Base-by-base conservation (phyloP, 2,797 vertebrate genomes). In the Acanthurus tractus region DNA sequence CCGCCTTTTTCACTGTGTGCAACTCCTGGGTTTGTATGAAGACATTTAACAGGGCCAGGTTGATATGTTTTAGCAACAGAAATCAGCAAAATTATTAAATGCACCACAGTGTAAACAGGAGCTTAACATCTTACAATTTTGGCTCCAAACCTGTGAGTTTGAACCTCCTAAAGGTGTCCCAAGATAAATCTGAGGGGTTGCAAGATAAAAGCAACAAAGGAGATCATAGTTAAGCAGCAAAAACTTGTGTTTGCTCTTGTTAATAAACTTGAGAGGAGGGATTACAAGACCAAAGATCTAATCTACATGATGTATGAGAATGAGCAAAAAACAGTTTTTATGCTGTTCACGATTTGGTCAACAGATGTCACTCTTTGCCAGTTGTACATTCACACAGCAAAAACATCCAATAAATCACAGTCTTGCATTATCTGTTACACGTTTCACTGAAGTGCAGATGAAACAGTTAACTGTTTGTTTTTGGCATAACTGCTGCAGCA, bases 301-400 rank as follows among this genome's bases (percentile, higher is more conserved):
- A 34, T 34, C 29, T 34, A 34, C 29, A 34, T 34, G 29, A 34
- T 34, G 29, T 34, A 34, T 34, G 29, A 34, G 29, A 34, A 34
- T 7, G 29, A 34, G 29, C 29, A 34, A 34, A 34, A 34, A 34
- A 34, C 29, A 34, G 29, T 34, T 34, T 34, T 34, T 6, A 34
- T 34, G 29, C 15, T 45, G 10, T 67, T 56, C n/a, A 57, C 29
- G 4, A 2, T 74, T 58, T 46, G 29, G 55, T 23, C 70, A 82
- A 14, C 50, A 81, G 76, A 53, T 72, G 79, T 83, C 83, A 20
- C 76, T 73, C 73, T 85, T 71, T 56, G 6, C 46, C 10, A 8
- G 52, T 0, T 48, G 2, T 8, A 29, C 6, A 14, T 54, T 36
- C 15, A 40, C 7, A 67, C 48, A 25, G 3, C 17, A 42, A 6